Evolutionary conservation across 2,797 vertebrate genomes (phyloP).

Genomic region (Takifugu ocellatus): DNA sequence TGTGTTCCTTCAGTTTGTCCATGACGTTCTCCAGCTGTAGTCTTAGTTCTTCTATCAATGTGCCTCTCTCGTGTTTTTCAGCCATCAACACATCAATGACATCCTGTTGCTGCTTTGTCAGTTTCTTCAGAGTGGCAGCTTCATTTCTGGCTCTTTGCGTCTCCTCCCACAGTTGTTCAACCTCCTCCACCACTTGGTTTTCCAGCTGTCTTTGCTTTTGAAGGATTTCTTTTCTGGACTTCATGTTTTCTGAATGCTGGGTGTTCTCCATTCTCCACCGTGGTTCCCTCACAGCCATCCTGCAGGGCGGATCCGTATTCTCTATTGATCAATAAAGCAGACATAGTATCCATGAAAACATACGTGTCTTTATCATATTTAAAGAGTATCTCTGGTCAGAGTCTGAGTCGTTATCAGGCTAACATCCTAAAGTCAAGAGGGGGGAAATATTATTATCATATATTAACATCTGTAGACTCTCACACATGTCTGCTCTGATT

Average conservation of each 20-base stretch:
- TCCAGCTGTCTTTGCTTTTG: constrained; percentile 47
- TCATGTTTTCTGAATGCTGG: constrained; percentile 24
- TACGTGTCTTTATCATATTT: not conserved
- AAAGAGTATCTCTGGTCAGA: too few relatives aligned
- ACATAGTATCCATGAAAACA: constrained; percentile 1
- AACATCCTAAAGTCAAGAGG: too few relatives aligned
- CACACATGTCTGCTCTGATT: too few relatives aligned
- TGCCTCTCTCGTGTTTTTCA: constrained; percentile 49
- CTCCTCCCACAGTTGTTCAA: constrained; percentile 52
- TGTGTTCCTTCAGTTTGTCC: constrained; percentile 36
- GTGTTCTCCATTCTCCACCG: constrained; percentile 26
- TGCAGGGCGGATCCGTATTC: constrained; percentile 41
- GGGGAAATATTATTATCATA: too few relatives aligned
- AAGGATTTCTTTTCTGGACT: constrained; percentile 43
- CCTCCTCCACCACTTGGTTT: constrained; percentile 46
- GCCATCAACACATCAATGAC: constrained; percentile 41
- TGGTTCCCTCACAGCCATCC: constrained; percentile 44
- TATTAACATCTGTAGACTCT: too few relatives aligned
- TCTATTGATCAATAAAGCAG: constrained; percentile 46
- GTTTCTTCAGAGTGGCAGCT: constrained; percentile 41
- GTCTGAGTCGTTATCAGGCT: too few relatives aligned
- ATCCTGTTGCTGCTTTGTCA: constrained; percentile 48
- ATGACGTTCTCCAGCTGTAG: constrained; percentile 29
- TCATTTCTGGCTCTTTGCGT: constrained; percentile 44
- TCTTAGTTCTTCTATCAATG: constrained; percentile 34